Evolutionary conservation across 2,888 invertebrate genomes (phyloP).

Genomic region (Nemoura dubitans): DNA sequence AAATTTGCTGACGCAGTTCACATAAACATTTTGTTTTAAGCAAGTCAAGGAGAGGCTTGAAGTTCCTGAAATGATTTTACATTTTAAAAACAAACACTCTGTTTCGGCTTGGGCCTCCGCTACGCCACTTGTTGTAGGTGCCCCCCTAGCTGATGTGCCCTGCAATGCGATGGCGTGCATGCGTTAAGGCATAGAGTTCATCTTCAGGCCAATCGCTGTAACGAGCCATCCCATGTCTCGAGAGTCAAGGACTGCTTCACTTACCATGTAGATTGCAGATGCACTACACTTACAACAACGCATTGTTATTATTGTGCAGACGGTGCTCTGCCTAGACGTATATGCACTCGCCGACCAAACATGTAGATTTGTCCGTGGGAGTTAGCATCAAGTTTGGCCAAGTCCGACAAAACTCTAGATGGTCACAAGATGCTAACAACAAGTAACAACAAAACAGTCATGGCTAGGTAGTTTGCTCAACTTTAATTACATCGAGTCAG

Average conservation of each 20-base stretch:
- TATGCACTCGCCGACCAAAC: not conserved
- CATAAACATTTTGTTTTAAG: too few relatives aligned
- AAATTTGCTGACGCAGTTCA: too few relatives aligned
- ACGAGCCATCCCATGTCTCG: not conserved
- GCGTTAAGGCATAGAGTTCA: not conserved
- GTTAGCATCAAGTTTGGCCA: not conserved
- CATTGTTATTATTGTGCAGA: not conserved
- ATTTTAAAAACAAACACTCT: too few relatives aligned
- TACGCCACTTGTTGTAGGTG: too few relatives aligned
- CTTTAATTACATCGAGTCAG: slow-evolving; percentile 7
- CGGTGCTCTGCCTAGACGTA: not conserved
- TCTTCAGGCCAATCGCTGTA: not conserved
- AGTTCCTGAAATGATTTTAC: too few relatives aligned
- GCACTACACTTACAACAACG: not conserved
- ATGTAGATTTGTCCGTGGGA: not conserved
- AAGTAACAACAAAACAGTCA: not conserved
- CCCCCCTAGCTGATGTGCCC: too few relatives aligned
- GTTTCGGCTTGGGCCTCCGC: too few relatives aligned
- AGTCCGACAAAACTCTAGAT: not conserved
- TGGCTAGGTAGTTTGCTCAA: not conserved
- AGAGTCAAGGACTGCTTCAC: slow-evolving; percentile 7
- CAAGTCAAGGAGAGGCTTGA: too few relatives aligned
- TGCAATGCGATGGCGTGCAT: too few relatives aligned
- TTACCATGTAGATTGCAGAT: not conserved
- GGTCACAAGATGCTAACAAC: not conserved